These are phyloP conservation scores for Dolomedes plantarius DNA, from an alignment of 2,888 invertebrate species.

Conservation along the genomic window DNA sequence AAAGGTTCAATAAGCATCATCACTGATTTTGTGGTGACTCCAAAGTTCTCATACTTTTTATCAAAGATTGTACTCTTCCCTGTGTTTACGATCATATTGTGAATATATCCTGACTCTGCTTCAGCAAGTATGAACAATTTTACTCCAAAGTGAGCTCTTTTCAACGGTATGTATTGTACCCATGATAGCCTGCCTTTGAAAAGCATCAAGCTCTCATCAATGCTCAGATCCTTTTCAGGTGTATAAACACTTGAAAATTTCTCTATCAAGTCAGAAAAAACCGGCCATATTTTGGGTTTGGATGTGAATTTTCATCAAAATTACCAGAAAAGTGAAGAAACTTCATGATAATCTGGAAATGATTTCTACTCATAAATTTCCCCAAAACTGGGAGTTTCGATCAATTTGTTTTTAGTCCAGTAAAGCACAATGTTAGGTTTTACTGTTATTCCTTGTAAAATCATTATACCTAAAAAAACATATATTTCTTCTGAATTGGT, in stretches of 20 bases:
- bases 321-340: slow-evolving; percentile 30
- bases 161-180: slow-evolving; percentile 69
- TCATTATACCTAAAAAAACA: background rate
- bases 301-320: slow-evolving; percentile 34
- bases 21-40: slow-evolving; percentile 19
- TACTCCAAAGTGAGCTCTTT: too few species aligned
- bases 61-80: slow-evolving; percentile 41
- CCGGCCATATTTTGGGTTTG: slow-evolving; percentile 37
- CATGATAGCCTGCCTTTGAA: slow-evolving; percentile 59
- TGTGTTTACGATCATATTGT: slow-evolving; percentile 29
- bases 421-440: background rate
- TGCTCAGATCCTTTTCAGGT: slow-evolving; percentile 49
- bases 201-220: slow-evolving; percentile 71
- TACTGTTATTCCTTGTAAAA: background rate
- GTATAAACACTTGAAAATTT: slow-evolving; percentile 48
- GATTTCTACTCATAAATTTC: slow-evolving; percentile 8
- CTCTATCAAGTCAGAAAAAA: too few species aligned
- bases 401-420: slow-evolving; percentile 12
- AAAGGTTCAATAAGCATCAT: background rate
- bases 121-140: too few species aligned
- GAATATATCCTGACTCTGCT: too few species aligned
- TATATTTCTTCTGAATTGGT: background rate
- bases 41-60: background rate
- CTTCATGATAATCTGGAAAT: background rate
- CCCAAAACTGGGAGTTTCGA: slow-evolving; percentile 23